These are phyloP conservation scores for Ramphastos sulfuratus DNA, from an alignment of 2,113 vertebrate species.

Conservation along the genomic window DNA sequence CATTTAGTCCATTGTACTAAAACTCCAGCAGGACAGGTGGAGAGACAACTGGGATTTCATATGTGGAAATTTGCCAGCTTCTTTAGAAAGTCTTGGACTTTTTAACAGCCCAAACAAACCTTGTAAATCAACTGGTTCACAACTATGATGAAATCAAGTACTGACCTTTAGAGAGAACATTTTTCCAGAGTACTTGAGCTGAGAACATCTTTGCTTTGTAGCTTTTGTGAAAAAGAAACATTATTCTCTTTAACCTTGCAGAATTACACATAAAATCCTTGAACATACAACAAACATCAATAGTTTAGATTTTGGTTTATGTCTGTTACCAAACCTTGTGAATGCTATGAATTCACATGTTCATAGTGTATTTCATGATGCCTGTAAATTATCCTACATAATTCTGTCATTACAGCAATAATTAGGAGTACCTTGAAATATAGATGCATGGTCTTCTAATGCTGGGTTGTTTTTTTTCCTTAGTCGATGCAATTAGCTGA, in stretches of 20 bases:
- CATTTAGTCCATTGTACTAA: neutral
- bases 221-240: neutral
- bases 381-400: neutral
- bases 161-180: neutral
- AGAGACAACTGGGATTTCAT: neutral
- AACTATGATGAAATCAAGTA: neutral
- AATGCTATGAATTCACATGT: neutral
- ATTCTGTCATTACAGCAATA: neutral
- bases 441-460: neutral
- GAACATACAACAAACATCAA: neutral
- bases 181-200: neutral
- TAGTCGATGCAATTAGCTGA: accelerated
- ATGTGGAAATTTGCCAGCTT: neutral
- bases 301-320: neutral
- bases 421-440: neutral
- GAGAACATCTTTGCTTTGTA: neutral
- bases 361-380: neutral
- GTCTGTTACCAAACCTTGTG: neutral
- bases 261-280: neutral
- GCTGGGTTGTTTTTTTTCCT: neutral
- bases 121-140: neutral
- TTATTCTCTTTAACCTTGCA: neutral
- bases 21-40: neutral
- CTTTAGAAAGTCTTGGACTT: neutral
- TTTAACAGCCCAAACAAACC: neutral